Percentiles rank a stretch among this genome's conserved stretches.
Conservation (phyloP, 2,888 invertebrate genomes). For the Nasonia oneida region DNA sequence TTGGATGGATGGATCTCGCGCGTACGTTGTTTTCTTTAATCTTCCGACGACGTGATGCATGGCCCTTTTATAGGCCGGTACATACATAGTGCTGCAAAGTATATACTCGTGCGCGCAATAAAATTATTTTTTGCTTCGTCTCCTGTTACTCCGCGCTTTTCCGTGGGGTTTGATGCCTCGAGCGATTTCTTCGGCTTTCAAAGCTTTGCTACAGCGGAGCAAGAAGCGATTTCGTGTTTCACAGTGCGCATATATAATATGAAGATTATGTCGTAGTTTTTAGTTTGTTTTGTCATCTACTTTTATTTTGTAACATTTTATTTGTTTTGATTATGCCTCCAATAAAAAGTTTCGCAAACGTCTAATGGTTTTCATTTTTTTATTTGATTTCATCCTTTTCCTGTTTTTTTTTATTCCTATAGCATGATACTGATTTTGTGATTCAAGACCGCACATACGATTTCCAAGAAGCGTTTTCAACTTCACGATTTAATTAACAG, state of each 20-base stretch:
- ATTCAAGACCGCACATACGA: background rate
- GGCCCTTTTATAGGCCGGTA: constrained; percentile 34
- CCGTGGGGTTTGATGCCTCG: background rate
- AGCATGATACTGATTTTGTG: constrained; percentile 23
- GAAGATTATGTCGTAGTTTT: background rate
- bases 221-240: background rate
- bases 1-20: background rate
- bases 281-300: background rate
- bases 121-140: constrained; percentile 38
- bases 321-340: constrained; percentile 30
- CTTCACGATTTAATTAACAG: background rate
- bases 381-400: constrained; percentile 37
- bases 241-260: background rate
- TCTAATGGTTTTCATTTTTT: constrained; percentile 46
- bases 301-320: background rate
- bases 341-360: constrained; percentile 46
- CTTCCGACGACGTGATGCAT: constrained; percentile 26
- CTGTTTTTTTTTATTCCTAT: background rate
- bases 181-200: constrained; percentile 1
- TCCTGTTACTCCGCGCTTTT: background rate
- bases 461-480: background rate
- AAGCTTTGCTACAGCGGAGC: background rate
- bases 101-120: background rate
- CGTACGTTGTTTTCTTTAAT: constrained; percentile 44
- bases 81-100: background rate